These are phyloP conservation scores for Gallinago nigripennis DNA, from an alignment of 2,797 vertebrate species.

Conservation along the genomic window DNA sequence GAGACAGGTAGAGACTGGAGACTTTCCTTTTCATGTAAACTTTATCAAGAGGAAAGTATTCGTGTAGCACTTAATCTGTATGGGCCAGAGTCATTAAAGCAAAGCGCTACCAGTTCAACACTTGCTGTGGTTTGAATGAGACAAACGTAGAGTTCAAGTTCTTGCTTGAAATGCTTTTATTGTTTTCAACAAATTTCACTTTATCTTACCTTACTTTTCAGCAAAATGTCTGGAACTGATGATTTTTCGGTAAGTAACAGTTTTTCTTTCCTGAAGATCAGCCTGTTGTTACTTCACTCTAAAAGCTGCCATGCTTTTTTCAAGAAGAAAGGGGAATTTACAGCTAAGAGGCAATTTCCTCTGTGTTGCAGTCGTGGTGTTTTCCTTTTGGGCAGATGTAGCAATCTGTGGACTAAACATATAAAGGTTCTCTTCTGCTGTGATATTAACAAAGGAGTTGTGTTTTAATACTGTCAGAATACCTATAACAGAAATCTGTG, in stretches of 20 bases:
- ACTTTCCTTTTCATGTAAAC: background rate
- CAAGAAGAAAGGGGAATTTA: constrained; percentile 13
- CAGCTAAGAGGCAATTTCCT: background rate
- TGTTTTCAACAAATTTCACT: constrained; percentile 57
- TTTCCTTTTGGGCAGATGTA: background rate
- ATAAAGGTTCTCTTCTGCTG: background rate
- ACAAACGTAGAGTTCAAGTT: background rate
- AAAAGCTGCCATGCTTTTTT: background rate
- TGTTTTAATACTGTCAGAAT: background rate
- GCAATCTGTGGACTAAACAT: background rate
- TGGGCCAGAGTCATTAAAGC: background rate
- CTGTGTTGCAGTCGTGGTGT: background rate
- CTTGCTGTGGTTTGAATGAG: background rate
- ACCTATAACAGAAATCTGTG: background rate
- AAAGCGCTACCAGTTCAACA: background rate
- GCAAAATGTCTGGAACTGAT: constrained; percentile 82
- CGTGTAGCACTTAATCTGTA: background rate
- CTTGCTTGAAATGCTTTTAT: constrained; percentile 8
- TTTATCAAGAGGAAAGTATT: background rate
- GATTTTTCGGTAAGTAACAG: constrained; percentile 83
- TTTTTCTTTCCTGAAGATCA: constrained; percentile 58
- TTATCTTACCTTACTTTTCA: constrained; percentile 72
- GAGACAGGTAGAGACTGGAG: background rate
- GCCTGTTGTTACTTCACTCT: background rate
- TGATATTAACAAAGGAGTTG: background rate